Evolutionary conservation across 2,113 vertebrate species (phyloP), one percentile per base, ranked within the genome.

Genomic region (Corvus hawaiiensis): DNA sequence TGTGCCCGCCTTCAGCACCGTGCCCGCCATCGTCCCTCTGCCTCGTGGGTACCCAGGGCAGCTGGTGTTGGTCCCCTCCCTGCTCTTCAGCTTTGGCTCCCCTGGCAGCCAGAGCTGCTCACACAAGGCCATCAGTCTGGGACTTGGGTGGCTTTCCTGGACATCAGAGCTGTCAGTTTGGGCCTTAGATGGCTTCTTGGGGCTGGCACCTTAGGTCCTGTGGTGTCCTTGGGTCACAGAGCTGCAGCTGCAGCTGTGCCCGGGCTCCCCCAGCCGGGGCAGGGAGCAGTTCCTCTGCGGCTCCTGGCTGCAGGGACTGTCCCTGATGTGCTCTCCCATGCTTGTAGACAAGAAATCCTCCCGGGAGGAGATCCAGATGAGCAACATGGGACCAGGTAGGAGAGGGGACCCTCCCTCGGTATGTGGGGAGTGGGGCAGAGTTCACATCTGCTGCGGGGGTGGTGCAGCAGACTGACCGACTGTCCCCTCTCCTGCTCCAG

Each of bases 341-440:
- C 97, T 19, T 84, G 10, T 87, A 99, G 99, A 99, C 85, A 98
- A 92, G 98, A 98, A 94, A 97, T 96, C 98, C 77, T 99, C 98
- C 69, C 98, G 98, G 96, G 99, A 99, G 86, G 99, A 99, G 98
- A 99, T 99, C 97, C 99, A 99, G 86, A 98, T 99, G 98, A 99
- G 99, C 96, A 99, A 98, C 96, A 95, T 99, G 97, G 99, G 99
- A 98, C 98, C 99, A 98, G 99, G 99, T 98, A 97, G 97, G 97
- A 96, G 86, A 87, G 39, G 33, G 68, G 64, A 15, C 24, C 43
- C 11, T 10, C 39, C 23, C 26, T 68, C 2, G 1, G 4, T 17
- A 0, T 69, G 24, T 28, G 43, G 74, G 78, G 16, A 28, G 28
- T 5, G 24, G 48, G 72, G 11, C 26, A 14, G 66, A 51, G 56